Evolutionary conservation across 1,140 invertebrate species (phyloP), one percentile per base, ranked within the genome.

Genomic region (Myzus persicae): DNA sequence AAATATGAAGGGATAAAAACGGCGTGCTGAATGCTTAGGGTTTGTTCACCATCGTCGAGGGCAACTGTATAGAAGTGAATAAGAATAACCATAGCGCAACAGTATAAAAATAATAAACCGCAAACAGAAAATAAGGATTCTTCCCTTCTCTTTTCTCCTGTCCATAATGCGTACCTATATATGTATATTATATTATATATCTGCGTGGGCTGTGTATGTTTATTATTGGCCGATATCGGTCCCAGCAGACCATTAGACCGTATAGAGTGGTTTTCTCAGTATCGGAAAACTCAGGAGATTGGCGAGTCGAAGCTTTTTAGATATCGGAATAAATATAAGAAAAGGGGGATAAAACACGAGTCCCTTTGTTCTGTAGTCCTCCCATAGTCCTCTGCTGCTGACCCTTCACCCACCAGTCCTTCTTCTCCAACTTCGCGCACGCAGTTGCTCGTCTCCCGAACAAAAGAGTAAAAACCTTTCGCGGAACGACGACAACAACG

Each of bases 191-290:
- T 84, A 38, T 85, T 85, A 67, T 44, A 42, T 40, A 31, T 85
- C 24, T 31, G 42, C 42, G 40, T 85, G 40, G 9, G 26, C 40
- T 14, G 26, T 40, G 26, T 44, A 42, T 85, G 59, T 76, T n/a
- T 85, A 40, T 85, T 44, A 85, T 85, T 85, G 84, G 42, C 84
- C 42, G 84, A 85, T 85, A 90, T 90, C 88, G 88, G 51, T 90
- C 88, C 88, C 88, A 9, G 88, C 11, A 90, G 88, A 90, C 88
- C 88, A 90, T 90, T 90, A 90, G 88, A 90, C 46, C 88, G 46
- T 54, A 42, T 14, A 84, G 38, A 90, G 88, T 90, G 38, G 88
- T 22, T 90, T 90, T 90, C 46, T 90, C 11, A 24, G 48, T 3
- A 22, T 38, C 20, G 24, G 51, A 2, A 76, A 76, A 54, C 88